These are phyloP conservation scores for Phainopepla nitens DNA, from an alignment of 2,113 vertebrate genomes.

Conservation along the genomic window DNA sequence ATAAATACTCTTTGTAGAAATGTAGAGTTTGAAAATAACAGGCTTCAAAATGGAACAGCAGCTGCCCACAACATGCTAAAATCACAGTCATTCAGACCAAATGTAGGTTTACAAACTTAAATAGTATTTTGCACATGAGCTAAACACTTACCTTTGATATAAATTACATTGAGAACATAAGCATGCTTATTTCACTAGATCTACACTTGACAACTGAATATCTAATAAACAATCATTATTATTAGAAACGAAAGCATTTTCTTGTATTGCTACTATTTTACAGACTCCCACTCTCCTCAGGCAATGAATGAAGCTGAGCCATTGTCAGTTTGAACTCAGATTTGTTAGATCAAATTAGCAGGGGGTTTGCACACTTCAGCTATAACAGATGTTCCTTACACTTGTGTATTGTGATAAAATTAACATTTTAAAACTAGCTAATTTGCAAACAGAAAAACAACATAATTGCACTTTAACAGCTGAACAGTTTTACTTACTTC, in stretches of 20 bases:
- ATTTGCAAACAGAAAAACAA: slow-evolving; percentile 80
- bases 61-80: neutral
- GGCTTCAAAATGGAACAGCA: neutral
- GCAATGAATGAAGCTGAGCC: slow-evolving; percentile 51
- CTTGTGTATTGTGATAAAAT: slow-evolving; percentile 76
- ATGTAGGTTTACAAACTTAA: neutral
- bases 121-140: neutral
- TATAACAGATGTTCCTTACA: slow-evolving; percentile 77
- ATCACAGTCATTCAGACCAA: neutral
- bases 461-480: slow-evolving; percentile 77
- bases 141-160: neutral
- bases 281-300: slow-evolving; percentile 1
- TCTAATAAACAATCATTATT: neutral
- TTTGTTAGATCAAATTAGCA: slow-evolving; percentile 65
- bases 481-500: slow-evolving; percentile 89
- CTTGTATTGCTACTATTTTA: slow-evolving; percentile 17
- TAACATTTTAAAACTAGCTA: slow-evolving; percentile 78
- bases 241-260: slow-evolving; percentile 23
- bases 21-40: neutral
- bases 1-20: neutral
- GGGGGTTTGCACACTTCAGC: slow-evolving; percentile 70
- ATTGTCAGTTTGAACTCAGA: slow-evolving; percentile 49
- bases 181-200: neutral
- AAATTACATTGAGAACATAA: neutral
- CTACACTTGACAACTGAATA: neutral